These are phyloP conservation scores for Pachliopta kotzebuea DNA, from an alignment of 2,888 invertebrate species.

Conservation along the genomic window DNA sequence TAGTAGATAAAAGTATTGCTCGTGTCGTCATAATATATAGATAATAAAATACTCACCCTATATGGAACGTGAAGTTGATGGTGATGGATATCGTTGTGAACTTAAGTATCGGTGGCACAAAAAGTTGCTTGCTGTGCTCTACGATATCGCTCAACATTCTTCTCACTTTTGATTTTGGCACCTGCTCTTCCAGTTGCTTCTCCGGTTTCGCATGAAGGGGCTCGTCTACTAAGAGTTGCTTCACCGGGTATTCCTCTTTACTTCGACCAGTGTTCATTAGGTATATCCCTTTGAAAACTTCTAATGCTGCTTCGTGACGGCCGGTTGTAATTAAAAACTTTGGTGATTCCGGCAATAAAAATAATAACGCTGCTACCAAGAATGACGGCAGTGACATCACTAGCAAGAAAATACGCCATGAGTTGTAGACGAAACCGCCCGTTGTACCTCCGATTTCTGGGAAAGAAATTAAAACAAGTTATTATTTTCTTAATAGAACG, in stretches of 20 bases:
- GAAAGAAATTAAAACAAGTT: background rate
- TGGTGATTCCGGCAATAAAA: constrained; percentile 94
- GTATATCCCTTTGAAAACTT: constrained; percentile 90
- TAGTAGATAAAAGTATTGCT: too few relatives aligned
- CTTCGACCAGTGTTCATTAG: constrained; percentile 89
- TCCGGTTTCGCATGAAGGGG: constrained; percentile 70
- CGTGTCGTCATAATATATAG: too few relatives aligned
- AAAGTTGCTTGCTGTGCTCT: constrained; percentile 90
- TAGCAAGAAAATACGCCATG: constrained; percentile 94
- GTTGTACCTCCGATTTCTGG: constrained; percentile 85
- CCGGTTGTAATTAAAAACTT: constrained; percentile 92
- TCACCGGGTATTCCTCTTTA: constrained; percentile 88
- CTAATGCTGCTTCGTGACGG: constrained; percentile 88
- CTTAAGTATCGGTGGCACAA: constrained; percentile 89
- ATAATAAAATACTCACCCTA: constrained; percentile 83
- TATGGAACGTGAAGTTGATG: constrained; percentile 96
- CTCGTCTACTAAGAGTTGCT: constrained; percentile 83
- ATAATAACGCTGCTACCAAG: constrained; percentile 89
- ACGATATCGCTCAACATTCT: constrained; percentile 88
- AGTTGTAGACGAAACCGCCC: constrained; percentile 89
- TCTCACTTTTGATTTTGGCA: constrained; percentile 84
- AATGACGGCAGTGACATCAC: constrained; percentile 94
- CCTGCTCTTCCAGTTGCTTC: constrained; percentile 81
- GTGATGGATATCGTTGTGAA: constrained; percentile 92
- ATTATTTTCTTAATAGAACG: background rate